phyloP scores from a whole-genome alignment of 1,140 invertebrate genomes.

The Prorops nasuta region DNA sequence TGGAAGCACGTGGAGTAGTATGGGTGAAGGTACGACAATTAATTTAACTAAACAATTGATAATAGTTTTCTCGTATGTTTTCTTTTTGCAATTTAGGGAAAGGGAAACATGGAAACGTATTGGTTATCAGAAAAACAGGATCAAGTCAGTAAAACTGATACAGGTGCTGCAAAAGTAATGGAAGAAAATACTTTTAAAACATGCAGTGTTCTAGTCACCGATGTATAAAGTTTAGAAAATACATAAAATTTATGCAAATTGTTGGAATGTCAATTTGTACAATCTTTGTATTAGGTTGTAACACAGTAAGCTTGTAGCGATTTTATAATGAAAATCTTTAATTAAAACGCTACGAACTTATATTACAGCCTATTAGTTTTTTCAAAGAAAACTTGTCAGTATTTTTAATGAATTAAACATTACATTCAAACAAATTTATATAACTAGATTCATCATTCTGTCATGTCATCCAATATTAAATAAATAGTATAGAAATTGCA shows the following conservation, averaged over 20 bases:
- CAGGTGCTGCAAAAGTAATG: neutral
- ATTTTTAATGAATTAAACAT: too few relatives aligned
- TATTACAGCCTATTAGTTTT: too few relatives aligned
- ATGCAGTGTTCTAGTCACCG: slow-evolving; percentile 18
- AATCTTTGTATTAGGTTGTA: too few relatives aligned
- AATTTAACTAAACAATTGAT: neutral
- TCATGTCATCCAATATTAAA: too few relatives aligned
- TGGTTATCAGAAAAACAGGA: slow-evolving; percentile 66
- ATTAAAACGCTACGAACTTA: too few relatives aligned
- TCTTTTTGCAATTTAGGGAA: slow-evolving; percentile 64
- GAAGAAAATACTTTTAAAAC: slow-evolving; percentile 6
- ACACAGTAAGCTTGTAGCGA: too few relatives aligned
- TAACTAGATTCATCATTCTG: too few relatives aligned
- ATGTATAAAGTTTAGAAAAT: slow-evolving; percentile 15
- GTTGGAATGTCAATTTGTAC: too few relatives aligned
- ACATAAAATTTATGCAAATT: slow-evolving; percentile 24
- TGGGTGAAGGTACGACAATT: slow-evolving; percentile 67
- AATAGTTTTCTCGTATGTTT: slow-evolving; percentile 11
- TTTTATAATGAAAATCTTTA: too few relatives aligned
- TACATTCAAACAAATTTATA: too few relatives aligned
- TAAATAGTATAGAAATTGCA: too few relatives aligned
- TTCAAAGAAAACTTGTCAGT: too few relatives aligned
- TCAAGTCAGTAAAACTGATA: neutral
- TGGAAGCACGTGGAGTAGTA: slow-evolving; percentile 68
- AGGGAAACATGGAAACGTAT: slow-evolving; percentile 84